Evolutionary conservation across 1,140 invertebrate genomes (phyloP), one percentile per base, ranked within the genome.

Genomic region (Cotesia chilonis): DNA sequence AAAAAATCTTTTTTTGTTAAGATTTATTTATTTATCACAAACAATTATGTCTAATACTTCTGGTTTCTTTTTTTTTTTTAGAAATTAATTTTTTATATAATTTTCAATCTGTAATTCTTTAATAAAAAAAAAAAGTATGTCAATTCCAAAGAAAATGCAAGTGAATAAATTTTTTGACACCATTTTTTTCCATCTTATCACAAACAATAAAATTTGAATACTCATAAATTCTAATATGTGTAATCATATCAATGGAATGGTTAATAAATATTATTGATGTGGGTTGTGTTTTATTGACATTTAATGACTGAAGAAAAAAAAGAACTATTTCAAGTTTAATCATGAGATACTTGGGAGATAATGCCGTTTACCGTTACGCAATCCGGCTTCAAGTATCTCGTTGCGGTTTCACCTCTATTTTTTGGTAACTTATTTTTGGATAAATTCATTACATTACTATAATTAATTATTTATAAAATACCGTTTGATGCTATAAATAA

Each of bases 331-430:
- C 59, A 10, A 55, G 54, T 55, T 55, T 55, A 14, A 55, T 55
- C 9, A 14, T n/a, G 5, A 41, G 5, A 41, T 9, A 7, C 38
- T 5, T 41, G 38, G 9, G 38, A 71, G 69, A 73, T 70, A 68
- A 68, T 69, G 63, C 69, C 72, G 28, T 79, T 78, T 81, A 81
- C 80, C 79, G 80, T 80, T 80, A 79, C 75, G 76, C 74, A 80
- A 80, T 76, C 76, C 61, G 7, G 36, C 14, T 20, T 64, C 36
- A 37, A 51, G 51, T 38, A 61, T 52, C 28, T 63, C 59, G 14
- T 41, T 35, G 37, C 60, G 54, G 67, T 55, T 71, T 9, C 41
- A 17, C 14, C 12, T 66, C 14, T n/a, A 37, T 60, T 69, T 60
- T 60, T 60, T 7, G 54, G 55, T 35, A 37, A 47, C 5, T 41